These are phyloP conservation scores for Pristionchus exspectatus DNA, from an alignment of 2,888 invertebrate species.

Conservation along the genomic window DNA sequence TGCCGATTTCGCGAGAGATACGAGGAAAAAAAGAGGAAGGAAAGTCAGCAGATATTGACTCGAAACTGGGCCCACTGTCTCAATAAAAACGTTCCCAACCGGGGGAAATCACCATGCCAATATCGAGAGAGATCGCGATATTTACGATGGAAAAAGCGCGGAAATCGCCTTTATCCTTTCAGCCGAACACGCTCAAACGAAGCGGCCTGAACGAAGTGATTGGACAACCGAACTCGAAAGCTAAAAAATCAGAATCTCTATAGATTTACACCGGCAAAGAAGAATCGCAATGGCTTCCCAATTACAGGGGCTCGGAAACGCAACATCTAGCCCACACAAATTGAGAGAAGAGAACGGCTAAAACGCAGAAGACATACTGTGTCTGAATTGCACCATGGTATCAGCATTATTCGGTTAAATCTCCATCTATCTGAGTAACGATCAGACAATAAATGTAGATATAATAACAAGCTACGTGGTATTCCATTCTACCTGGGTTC, in stretches of 20 bases:
- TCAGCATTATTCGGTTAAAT: neutral
- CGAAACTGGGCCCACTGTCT: too few relatives aligned
- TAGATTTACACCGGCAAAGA: neutral
- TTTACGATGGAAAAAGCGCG: too few relatives aligned
- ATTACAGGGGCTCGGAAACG: neutral
- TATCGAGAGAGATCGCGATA: too few relatives aligned
- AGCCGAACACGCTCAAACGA: too few relatives aligned
- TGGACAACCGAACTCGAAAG: too few relatives aligned
- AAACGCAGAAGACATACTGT: neutral
- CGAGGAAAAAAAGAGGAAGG: neutral
- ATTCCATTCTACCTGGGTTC: too few relatives aligned
- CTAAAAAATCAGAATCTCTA: neutral
- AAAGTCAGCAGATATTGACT: neutral
- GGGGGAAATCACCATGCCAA: too few relatives aligned
- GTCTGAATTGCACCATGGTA: neutral
- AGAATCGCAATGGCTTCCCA: neutral
- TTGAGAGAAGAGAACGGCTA: neutral
- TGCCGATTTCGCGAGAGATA: slow-evolving; percentile 26
- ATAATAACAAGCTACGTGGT: neutral
- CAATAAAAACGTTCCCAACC: too few relatives aligned
- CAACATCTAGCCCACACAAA: slow-evolving; percentile 15
- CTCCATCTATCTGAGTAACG: neutral
- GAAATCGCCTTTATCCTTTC: too few relatives aligned
- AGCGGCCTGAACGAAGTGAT: too few relatives aligned
- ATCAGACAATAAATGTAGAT: neutral